Conservation (phyloP, 2,888 invertebrate species). For the Pollenia labialis region DNA sequence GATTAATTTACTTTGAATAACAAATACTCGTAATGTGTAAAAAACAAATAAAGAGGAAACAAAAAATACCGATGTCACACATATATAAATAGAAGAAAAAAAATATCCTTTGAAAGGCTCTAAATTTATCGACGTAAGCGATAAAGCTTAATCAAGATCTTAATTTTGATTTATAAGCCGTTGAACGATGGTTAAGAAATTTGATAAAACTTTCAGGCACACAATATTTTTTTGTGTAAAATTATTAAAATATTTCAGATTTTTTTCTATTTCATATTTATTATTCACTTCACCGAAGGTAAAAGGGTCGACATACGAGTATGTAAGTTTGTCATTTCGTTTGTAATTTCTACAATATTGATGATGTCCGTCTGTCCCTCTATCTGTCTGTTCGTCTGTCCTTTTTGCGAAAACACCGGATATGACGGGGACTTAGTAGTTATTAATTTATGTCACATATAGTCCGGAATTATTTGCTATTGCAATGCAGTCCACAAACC, state of each 20-base stretch:
- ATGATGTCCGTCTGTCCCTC: too few relatives aligned
- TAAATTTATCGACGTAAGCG: slow-evolving; percentile 15
- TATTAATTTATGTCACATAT: too few relatives aligned
- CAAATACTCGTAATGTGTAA: slow-evolving; percentile 30
- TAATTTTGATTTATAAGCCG: slow-evolving; percentile 60
- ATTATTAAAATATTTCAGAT: background rate
- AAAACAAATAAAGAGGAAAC: slow-evolving; percentile 12
- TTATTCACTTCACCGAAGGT: background rate
- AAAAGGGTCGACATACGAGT: too few relatives aligned
- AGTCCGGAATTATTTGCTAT: too few relatives aligned
- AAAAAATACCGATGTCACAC: background rate
- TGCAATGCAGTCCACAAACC: too few relatives aligned
- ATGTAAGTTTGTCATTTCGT: too few relatives aligned
- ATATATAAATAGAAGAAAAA: background rate
- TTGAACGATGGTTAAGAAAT: slow-evolving; percentile 32
- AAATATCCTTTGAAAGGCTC: slow-evolving; percentile 15
- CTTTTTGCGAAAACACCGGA: too few relatives aligned
- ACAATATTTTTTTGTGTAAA: background rate
- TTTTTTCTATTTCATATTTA: background rate
- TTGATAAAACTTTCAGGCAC: background rate
- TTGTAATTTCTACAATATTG: too few relatives aligned
- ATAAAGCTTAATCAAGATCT: slow-evolving; percentile 52
- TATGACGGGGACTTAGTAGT: too few relatives aligned
- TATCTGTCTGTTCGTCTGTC: too few relatives aligned
- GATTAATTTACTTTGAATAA: slow-evolving; percentile 72